Evolutionary conservation across 2,888 invertebrate species (phyloP).

Genomic region (Noctuana brunneofusca): DNA sequence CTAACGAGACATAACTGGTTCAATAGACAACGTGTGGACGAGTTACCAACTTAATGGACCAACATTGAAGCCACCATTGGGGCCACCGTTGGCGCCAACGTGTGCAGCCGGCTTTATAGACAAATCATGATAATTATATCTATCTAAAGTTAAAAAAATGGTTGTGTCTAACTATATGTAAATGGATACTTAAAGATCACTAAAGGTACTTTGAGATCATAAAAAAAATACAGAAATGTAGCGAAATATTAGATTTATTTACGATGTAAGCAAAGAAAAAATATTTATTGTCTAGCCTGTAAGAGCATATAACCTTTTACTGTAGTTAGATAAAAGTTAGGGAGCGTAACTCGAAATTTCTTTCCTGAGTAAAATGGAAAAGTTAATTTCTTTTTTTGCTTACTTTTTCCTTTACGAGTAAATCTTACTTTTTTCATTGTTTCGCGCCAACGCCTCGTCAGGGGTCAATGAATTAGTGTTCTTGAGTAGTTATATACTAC

Average conservation of each 20-base stretch:
- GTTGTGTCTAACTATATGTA: constrained; percentile 77
- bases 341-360: constrained; percentile 26
- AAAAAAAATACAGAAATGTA: constrained; percentile 67
- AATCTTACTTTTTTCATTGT: neutral
- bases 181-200: constrained; percentile 66
- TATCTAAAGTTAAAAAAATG: constrained; percentile 72
- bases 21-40: no score
- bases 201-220: constrained; percentile 56
- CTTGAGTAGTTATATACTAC: constrained; percentile 44
- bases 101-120: no score
- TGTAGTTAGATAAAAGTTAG: constrained; percentile 60
- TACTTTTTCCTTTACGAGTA: constrained; percentile 7
- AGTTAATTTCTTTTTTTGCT: constrained; percentile 5
- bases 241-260: constrained; percentile 77
- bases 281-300: constrained; percentile 77
- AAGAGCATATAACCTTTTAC: constrained; percentile 77
- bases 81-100: no score
- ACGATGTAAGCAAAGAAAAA: constrained; percentile 77
- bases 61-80: no score
- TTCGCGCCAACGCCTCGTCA: constrained; percentile 21
- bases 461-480: constrained; percentile 16
- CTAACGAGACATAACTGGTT: no score
- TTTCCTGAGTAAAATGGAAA: constrained; percentile 15
- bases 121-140: constrained; percentile 51
- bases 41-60: no score